Percentiles rank a stretch among this genome's conserved stretches.
Conservation (phyloP, 2,888 invertebrate genomes). For the Tetanocera ferruginea region DNA sequence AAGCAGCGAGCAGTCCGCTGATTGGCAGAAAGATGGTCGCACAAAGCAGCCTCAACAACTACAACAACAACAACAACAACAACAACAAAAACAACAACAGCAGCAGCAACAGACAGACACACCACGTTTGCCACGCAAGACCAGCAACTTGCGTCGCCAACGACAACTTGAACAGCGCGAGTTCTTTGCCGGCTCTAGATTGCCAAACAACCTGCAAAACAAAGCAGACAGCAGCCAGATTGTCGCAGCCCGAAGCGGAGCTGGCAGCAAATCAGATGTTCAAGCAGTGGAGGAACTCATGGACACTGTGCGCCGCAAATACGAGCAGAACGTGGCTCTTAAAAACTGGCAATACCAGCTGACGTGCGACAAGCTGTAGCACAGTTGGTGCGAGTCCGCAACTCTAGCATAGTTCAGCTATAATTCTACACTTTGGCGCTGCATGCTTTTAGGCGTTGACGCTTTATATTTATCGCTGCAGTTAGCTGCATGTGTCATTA, state of each 20-base stretch:
- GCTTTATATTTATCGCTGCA: neutral
- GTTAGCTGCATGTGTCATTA: too few relatives aligned
- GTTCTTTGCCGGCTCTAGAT: neutral
- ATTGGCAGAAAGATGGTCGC: slow-evolving; percentile 31
- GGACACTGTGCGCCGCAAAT: slow-evolving; percentile 60
- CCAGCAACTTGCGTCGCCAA: slow-evolving; percentile 27
- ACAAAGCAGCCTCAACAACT: slow-evolving; percentile 47
- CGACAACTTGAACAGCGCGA: slow-evolving; percentile 26
- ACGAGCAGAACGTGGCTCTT: slow-evolving; percentile 63
- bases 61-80: slow-evolving; percentile 43
- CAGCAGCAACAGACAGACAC: slow-evolving; percentile 32
- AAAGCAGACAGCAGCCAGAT: neutral
- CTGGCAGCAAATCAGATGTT: slow-evolving; percentile 33
- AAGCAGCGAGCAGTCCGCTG: slow-evolving; percentile 37
- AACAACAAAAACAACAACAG: slow-evolving; percentile 47
- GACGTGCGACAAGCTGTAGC: slow-evolving; percentile 68
- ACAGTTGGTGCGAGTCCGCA: slow-evolving; percentile 37
- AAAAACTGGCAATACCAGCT: slow-evolving; percentile 70
- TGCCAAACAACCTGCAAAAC: neutral
- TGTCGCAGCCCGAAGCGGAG: slow-evolving; percentile 3
- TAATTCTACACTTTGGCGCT: neutral
- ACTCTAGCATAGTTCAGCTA: slow-evolving; percentile 53
- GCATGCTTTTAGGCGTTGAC: neutral
- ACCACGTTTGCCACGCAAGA: slow-evolving; percentile 21
- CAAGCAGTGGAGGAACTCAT: slow-evolving; percentile 54